Evolutionary conservation across 2,113 vertebrate species (phyloP).

Genomic region (Corythaeola cristata): DNA sequence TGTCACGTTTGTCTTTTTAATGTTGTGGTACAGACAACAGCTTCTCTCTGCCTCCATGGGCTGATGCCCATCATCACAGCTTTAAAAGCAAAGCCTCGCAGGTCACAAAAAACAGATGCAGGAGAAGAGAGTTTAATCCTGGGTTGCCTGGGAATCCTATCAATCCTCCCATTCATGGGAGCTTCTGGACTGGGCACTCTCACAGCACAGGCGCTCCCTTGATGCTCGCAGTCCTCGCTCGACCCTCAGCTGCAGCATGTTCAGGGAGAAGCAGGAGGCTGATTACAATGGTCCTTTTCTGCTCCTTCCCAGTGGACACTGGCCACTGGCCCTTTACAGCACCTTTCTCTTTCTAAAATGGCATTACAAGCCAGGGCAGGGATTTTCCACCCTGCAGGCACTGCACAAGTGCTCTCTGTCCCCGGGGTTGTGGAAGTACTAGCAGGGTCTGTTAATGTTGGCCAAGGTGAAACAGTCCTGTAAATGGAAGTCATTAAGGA

Average conservation of each 20-base stretch:
- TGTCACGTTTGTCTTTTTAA: neutral
- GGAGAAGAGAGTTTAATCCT: neutral
- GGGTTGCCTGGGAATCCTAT: neutral
- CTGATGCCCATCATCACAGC: accelerated
- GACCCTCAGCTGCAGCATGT: accelerated
- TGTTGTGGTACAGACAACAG: neutral
- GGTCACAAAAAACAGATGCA: neutral
- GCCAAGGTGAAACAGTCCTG: neutral
- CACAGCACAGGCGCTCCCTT: neutral
- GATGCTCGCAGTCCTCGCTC: neutral
- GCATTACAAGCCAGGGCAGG: neutral
- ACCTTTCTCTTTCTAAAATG: neutral
- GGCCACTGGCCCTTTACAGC: neutral
- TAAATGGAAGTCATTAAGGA: neutral
- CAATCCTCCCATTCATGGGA: neutral
- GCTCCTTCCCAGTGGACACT: accelerated
- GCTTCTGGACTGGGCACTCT: neutral
- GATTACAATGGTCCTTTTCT: neutral
- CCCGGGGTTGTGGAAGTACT: neutral
- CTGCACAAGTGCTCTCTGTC: neutral
- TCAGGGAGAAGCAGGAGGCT: neutral
- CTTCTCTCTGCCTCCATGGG: neutral
- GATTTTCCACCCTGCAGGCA: neutral
- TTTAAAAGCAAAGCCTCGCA: accelerated
- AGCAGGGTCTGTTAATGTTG: neutral